Percentiles rank a stretch among this genome's conserved stretches.
Conservation (phyloP, 92 coral and sea anemone genomes). For the Pocillopora grandis region DNA sequence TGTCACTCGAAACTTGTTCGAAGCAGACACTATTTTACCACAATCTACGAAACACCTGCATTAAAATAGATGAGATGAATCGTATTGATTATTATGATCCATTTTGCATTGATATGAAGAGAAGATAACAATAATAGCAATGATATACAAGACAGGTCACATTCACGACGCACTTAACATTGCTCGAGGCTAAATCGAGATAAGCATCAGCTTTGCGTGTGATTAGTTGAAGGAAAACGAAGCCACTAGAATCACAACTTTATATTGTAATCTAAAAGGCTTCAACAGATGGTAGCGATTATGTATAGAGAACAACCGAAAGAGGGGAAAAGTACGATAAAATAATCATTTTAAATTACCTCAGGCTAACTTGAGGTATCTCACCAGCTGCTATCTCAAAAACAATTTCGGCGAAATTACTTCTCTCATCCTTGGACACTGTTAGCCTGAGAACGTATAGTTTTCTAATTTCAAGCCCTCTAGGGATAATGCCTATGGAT, state of each 20-base stretch:
- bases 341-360: neutral
- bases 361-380: conserved; percentile 15
- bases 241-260: no score
- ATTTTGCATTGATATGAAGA: no score
- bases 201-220: no score
- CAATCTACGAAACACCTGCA: conserved; percentile 22
- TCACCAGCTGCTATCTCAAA: conserved; percentile 3
- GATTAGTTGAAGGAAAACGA: no score
- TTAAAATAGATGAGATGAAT: neutral
- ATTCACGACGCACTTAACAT: no score
- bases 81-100: neutral
- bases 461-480: neutral
- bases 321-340: neutral
- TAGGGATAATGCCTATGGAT: neutral
- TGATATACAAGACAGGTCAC: no score
- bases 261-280: no score
- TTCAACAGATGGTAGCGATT: neutral
- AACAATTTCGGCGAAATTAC: conserved; percentile 5
- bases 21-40: neutral
- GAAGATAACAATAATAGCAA: no score
- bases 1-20: conserved; percentile 16
- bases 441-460: neutral
- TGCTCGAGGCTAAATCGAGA: no score
- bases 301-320: neutral
- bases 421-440: conserved; percentile 16